A percentile compares a stretch with the other conserved stretches of the same genome.
phyloP scores from a whole-genome alignment of 2,888 invertebrate genomes.

The Oscheius sp. region DNA sequence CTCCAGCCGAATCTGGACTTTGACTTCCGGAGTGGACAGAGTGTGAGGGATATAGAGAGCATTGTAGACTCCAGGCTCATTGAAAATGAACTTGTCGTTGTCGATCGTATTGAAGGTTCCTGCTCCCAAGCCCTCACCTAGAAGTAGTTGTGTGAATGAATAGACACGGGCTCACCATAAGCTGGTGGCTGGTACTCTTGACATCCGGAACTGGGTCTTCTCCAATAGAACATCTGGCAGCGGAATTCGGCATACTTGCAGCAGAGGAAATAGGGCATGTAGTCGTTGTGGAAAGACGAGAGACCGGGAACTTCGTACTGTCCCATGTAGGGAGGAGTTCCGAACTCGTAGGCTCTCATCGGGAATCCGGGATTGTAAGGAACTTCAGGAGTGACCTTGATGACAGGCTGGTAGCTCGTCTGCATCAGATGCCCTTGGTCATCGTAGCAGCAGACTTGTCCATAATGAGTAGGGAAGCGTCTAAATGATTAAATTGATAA shows the following conservation, averaged over 20 bases:
- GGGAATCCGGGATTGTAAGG: conserved; percentile 73
- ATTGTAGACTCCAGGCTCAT: conserved; percentile 92
- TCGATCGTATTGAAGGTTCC: conserved; percentile 94
- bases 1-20: conserved; percentile 70
- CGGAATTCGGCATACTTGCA: conserved; percentile 95
- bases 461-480: conserved; percentile 76
- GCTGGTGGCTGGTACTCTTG: conserved; percentile 93
- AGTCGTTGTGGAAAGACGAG: conserved; percentile 95
- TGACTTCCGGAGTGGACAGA: conserved; percentile 65
- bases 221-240: conserved; percentile 91
- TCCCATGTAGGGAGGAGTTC: conserved; percentile 91
- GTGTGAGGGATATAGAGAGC: conserved; percentile 77
- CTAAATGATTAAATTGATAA: conserved; percentile 42
- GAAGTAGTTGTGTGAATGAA: conserved; percentile 6
- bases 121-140: conserved; percentile 89
- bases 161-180: conserved; percentile 75
- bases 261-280: conserved; percentile 92
- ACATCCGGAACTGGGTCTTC: conserved; percentile 91
- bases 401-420: conserved; percentile 87
- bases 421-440: conserved; percentile 89
- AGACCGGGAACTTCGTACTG: conserved; percentile 90
- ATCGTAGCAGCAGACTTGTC: conserved; percentile 97
- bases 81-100: conserved; percentile 89
- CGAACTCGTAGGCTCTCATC: conserved; percentile 81
- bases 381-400: conserved; percentile 64